Evolutionary conservation across 2,797 vertebrate species (phyloP).

Genomic region (Rhinogobio ventralis): DNA sequence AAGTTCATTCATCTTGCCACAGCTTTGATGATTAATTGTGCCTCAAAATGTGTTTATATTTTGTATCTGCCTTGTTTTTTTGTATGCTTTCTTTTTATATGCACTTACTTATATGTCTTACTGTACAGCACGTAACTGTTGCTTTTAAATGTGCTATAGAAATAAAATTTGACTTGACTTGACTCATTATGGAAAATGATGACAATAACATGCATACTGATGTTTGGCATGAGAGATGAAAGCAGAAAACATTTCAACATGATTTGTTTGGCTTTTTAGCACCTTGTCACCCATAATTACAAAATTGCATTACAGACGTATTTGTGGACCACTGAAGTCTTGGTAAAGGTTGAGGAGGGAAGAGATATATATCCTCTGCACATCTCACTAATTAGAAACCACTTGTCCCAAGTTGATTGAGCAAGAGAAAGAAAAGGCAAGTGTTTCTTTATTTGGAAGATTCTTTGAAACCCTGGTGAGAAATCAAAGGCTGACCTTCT

Average conservation of each 20-base stretch:
- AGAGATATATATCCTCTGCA: constrained; percentile 15
- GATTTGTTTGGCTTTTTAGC: constrained; percentile 1
- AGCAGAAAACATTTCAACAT: constrained; percentile 17
- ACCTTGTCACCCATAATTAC: constrained; percentile 43
- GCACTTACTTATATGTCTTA: no score
- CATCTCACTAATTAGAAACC: constrained; percentile 50
- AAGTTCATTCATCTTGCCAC: constrained; percentile 10
- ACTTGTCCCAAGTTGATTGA: constrained; percentile 49
- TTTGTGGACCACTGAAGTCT: constrained; percentile 20
- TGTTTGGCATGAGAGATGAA: constrained; percentile 14
- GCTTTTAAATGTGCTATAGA: no score
- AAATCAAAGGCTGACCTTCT: constrained; percentile 54
- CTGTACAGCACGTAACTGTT: no score
- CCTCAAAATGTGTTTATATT: no score
- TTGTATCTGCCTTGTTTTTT: no score
- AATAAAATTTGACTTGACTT: no score
- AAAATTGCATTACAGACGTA: constrained; percentile 10
- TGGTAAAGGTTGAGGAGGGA: background rate
- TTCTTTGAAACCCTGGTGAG: constrained; percentile 39
- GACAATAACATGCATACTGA: background rate
- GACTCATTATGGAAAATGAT: constrained; percentile 27
- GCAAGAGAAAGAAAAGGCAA: constrained; percentile 40
- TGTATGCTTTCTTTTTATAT: no score
- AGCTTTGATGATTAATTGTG: constrained; percentile 36
- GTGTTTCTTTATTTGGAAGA: constrained; percentile 41